Conservation (phyloP, 1,140 invertebrate species). For the Choristoneura fumiferana region DNA sequence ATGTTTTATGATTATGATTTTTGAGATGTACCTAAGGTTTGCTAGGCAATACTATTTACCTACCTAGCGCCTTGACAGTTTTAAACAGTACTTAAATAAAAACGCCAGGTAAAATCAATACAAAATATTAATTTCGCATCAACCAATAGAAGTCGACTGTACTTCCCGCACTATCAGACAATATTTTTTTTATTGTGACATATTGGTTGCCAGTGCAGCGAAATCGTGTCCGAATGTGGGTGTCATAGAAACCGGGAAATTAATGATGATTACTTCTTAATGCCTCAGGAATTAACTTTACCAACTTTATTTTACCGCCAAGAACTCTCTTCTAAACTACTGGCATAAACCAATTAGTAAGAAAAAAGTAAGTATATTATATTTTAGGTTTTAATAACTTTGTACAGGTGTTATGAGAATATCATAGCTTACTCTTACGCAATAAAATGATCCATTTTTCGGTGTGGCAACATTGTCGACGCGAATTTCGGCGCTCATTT, state of each 20-base stretch:
- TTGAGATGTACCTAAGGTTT: too few species aligned
- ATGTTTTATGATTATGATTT: too few species aligned
- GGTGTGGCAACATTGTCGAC: slow-evolving; percentile 14
- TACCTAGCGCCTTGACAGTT: too few species aligned
- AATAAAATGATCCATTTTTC: slow-evolving; percentile 20
- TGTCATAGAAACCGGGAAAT: slow-evolving; percentile 22
- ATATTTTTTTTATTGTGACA: slow-evolving; percentile 35
- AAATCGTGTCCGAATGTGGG: slow-evolving; percentile 37
- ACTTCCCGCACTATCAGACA: slow-evolving; percentile 8
- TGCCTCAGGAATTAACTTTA: slow-evolving; percentile 9
- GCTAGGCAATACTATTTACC: too few species aligned
- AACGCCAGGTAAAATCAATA: neutral
- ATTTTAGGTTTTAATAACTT: neutral
- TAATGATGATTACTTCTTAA: slow-evolving; percentile 21
- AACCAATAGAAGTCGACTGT: slow-evolving; percentile 11
- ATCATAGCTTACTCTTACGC: slow-evolving; percentile 20
- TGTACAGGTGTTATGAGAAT: slow-evolving; percentile 9
- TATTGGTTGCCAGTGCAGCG: slow-evolving; percentile 26
- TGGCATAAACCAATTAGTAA: too few species aligned
- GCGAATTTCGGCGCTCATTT: slow-evolving; percentile 11
- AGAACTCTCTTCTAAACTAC: neutral
- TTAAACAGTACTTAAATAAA: too few species aligned
- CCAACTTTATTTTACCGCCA: neutral
- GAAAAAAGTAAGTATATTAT: too few species aligned
- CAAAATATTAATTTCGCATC: neutral